Base-by-base conservation (phyloP, 2,888 invertebrate genomes). In the Drosophila niveifrons region DNA sequence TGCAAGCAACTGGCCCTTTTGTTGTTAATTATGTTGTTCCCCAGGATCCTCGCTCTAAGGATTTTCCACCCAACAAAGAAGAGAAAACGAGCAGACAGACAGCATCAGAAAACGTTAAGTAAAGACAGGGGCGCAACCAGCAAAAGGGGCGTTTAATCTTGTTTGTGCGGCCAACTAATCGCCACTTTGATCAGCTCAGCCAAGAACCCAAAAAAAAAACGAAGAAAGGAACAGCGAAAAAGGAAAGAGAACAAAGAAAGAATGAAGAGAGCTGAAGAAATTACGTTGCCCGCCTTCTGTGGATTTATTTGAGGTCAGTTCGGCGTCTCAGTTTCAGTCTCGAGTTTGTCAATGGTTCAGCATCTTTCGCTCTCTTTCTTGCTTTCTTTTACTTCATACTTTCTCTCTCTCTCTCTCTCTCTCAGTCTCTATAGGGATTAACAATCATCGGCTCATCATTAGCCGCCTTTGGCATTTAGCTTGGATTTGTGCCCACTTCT, bases 1-100 rank as follows among this genome's bases (percentile, higher is more conserved):
- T 57, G 44, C 41, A 29, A 36, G 9, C 47, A 18, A 2, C 18
- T n/a, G 3, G 29, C 1, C 1, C 34, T 28, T 29, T 23, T 52
- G 15, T 41, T 43, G 47, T 79, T 82, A 85, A 83, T 83, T 81
- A 85, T 81, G 81, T 81, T 83, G 85, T 83, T 82, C 66, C 74
- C 76, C 64, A 66, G 46, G 23, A 72, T 65, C 65, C 46, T 41
- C 62, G 17, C 23, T 15, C 17, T 2, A 36, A 58, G 75, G 79
- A 79, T 79, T 74, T 80, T 79, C 11, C 13, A 69, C 59, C 56
- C 9, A n/a, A n/a, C n/a, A n/a, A n/a, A n/a, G n/a, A 48, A 46
- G n/a, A 47, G 2, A 15, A 43, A 43, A 43, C 36, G 43, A 17
- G n/a, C 31, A 31, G n/a, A n/a, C 31, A 31, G 39, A 41, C 39